Evolutionary conservation across 1,140 invertebrate genomes (phyloP).

Genomic region (Neelides sp.): DNA sequence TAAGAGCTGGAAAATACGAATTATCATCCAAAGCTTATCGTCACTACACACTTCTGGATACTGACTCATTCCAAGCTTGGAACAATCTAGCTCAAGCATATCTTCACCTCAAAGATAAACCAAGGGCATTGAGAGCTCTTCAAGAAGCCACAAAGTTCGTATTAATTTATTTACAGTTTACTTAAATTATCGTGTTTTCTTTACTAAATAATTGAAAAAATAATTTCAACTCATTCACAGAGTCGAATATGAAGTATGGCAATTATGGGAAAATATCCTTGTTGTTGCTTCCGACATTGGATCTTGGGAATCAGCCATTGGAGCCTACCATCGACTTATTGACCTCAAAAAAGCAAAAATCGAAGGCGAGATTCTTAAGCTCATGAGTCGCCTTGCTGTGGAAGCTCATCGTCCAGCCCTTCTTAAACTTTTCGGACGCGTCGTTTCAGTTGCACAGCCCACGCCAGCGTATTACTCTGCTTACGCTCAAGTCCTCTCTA

Average conservation of each 20-base stretch:
- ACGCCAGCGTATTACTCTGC: too few species aligned
- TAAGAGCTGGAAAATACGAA: constrained; percentile 67
- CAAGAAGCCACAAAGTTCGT: constrained; percentile 83
- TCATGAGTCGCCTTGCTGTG: too few species aligned
- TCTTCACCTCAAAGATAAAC: constrained; percentile 72
- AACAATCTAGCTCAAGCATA: constrained; percentile 92
- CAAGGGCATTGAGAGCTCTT: constrained; percentile 63
- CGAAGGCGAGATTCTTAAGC: too few species aligned
- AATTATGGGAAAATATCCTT: constrained; percentile 92
- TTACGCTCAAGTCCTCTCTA: too few species aligned
- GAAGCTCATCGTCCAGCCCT: too few species aligned
- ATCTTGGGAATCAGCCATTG: constrained; percentile 46
- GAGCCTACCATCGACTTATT: constrained; percentile 64
- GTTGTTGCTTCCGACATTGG: constrained; percentile 61
- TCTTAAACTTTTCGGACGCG: too few species aligned
- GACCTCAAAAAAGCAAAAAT: constrained; percentile 70
- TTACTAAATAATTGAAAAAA: too few species aligned
- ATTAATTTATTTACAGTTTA: too few species aligned
- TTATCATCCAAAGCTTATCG: constrained; percentile 70
- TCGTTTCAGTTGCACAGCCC: too few species aligned
- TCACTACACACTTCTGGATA: constrained; percentile 70
- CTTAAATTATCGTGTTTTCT: too few species aligned
- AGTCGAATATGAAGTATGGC: constrained; percentile 92
- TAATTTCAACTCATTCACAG: too few species aligned
- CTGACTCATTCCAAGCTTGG: constrained; percentile 86